A percentile compares a stretch with the other conserved stretches of the same genome.
Conservation (phyloP, 2,888 invertebrate genomes). For the Eristalis intricaria region DNA sequence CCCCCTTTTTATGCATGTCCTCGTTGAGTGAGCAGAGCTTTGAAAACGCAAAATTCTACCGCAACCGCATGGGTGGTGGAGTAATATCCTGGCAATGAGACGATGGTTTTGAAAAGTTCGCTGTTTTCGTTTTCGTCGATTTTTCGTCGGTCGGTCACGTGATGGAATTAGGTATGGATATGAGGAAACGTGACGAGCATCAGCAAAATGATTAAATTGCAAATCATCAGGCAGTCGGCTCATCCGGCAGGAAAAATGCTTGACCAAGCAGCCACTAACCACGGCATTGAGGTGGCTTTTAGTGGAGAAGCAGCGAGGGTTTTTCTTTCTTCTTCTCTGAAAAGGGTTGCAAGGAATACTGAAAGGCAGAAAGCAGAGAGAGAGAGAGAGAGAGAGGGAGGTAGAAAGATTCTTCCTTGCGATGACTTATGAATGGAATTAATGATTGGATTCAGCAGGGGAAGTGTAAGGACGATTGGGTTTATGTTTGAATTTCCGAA, state of each 20-base stretch:
- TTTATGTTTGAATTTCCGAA: not conserved
- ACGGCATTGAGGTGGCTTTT: not conserved
- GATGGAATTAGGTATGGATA: constrained; percentile 49
- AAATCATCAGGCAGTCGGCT: constrained; percentile 40
- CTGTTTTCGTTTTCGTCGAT: not conserved
- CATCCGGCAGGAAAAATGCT: not conserved
- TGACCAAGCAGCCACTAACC: not conserved
- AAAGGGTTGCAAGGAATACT: not conserved
- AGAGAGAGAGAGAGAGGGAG: too few relatives aligned
- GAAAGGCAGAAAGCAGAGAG: too few relatives aligned
- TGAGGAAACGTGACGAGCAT: constrained; percentile 51
- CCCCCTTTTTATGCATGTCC: constrained; percentile 11
- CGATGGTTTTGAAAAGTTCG: not conserved
- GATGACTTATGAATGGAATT: not conserved
- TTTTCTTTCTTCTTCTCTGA: not conserved
- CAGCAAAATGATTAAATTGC: constrained; percentile 53
- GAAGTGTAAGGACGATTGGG: not conserved
- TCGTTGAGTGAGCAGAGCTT: not conserved
- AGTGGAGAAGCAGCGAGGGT: not conserved
- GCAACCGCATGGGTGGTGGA: constrained; percentile 12
- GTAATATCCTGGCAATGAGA: constrained; percentile 28
- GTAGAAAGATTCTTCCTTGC: not conserved
- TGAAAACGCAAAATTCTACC: constrained; percentile 27
- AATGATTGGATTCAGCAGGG: not conserved
- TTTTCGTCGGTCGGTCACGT: constrained; percentile 27